Evolutionary conservation across 2,797 vertebrate species (phyloP).

Genomic region (Cottoperca gobio): DNA sequence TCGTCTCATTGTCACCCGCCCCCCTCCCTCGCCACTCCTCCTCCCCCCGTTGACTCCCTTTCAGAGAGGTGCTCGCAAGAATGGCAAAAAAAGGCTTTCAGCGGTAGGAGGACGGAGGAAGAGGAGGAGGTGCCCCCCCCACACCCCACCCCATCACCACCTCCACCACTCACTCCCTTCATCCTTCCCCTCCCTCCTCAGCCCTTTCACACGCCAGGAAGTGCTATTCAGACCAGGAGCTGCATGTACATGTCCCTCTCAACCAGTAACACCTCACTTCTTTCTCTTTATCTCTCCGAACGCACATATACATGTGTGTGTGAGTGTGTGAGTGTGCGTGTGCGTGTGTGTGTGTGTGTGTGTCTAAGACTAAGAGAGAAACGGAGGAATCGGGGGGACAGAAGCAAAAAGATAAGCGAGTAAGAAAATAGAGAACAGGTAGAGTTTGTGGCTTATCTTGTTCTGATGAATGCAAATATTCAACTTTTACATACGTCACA

Average conservation of each 20-base stretch:
- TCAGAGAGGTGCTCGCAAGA: constrained; percentile 83
- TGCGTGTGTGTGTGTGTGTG: neutral
- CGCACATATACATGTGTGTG: neutral
- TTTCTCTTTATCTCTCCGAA: constrained; percentile 52
- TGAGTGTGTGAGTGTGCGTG: neutral
- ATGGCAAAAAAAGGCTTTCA: constrained; percentile 84
- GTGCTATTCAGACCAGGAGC: constrained; percentile 82
- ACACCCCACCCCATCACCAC: neutral
- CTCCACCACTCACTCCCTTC: constrained; percentile 61
- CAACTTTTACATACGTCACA: neutral
- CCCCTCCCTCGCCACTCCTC: constrained; percentile 4
- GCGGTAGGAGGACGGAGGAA: constrained; percentile 65
- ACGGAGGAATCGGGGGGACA: neutral
- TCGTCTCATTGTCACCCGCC: constrained; percentile 69
- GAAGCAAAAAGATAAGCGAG: neutral
- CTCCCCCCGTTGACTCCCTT: constrained; percentile 66
- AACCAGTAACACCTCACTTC: constrained; percentile 66
- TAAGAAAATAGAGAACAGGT: neutral
- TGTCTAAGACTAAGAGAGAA: constrained; percentile 6
- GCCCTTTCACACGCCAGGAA: constrained; percentile 84
- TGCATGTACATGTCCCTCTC: constrained; percentile 80
- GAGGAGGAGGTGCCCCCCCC: constrained; percentile 31
- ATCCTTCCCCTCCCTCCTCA: constrained; percentile 61
- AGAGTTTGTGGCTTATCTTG: neutral
- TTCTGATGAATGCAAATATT: neutral